phyloP scores from a whole-genome alignment of 2,888 invertebrate genomes.

The Lasioglossum lativentre region DNA sequence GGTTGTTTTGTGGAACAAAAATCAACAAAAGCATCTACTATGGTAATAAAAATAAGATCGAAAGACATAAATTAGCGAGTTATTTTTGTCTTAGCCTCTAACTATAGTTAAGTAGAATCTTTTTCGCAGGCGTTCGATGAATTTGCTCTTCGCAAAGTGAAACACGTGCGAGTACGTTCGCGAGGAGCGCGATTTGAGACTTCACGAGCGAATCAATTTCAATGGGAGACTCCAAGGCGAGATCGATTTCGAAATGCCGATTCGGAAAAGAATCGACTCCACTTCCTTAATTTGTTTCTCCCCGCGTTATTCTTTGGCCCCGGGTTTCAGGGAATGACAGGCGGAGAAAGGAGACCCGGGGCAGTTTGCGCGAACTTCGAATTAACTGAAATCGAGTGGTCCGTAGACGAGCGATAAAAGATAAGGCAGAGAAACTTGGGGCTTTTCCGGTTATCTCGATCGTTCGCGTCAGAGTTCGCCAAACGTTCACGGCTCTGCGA shows the following conservation, averaged over 20 bases:
- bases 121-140: background rate
- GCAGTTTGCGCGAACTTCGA: constrained; percentile 38
- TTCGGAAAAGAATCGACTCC: background rate
- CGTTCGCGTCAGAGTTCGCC: constrained; percentile 38
- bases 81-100: too few relatives aligned
- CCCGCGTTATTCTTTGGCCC: background rate
- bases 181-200: background rate
- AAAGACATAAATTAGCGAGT: too few relatives aligned
- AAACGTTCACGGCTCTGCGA: constrained; percentile 39
- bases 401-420: constrained; percentile 41
- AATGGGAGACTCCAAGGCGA: background rate
- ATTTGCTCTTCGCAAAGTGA: background rate
- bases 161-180: background rate
- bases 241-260: background rate
- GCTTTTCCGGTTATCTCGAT: constrained; percentile 49
- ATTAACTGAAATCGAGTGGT: constrained; percentile 54
- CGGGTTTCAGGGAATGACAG: constrained; percentile 4
- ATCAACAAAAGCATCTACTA: too few relatives aligned
- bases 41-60: too few relatives aligned
- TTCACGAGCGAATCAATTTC: background rate
- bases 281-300: constrained; percentile 1
- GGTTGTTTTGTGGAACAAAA: too few relatives aligned
- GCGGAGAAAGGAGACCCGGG: background rate
- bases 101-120: background rate
- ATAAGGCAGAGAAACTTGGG: constrained; percentile 43